Percentiles rank a stretch among this genome's conserved stretches.
Conservation (phyloP, 2,888 invertebrate genomes). For the Scaptomyza reducta region DNA sequence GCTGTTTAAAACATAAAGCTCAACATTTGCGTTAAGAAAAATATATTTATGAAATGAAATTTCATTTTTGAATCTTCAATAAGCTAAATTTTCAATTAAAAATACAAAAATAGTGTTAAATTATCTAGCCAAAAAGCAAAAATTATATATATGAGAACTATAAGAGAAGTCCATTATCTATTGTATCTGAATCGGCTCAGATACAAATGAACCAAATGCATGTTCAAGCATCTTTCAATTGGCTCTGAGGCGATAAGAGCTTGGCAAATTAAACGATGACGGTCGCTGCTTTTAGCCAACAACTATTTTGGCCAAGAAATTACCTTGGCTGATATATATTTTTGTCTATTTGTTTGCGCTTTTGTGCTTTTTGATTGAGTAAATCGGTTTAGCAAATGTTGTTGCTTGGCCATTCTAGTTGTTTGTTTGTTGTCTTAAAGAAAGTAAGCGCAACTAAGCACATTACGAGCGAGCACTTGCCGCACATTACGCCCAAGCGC, state of each 20-base stretch:
- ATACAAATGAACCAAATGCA: conserved; percentile 57
- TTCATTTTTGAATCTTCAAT: background rate
- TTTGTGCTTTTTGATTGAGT: conserved; percentile 52
- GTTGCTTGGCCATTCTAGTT: conserved; percentile 14
- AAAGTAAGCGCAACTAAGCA: conserved; percentile 77
- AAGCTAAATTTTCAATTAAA: background rate
- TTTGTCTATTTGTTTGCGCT: conserved; percentile 10
- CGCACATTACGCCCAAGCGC: conserved; percentile 71
- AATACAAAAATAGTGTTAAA: background rate
- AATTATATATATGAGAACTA: background rate
- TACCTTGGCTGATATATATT: conserved; percentile 53
- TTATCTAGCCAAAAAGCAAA: background rate
- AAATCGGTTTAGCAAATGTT: conserved; percentile 74
- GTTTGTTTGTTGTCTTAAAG: conserved; percentile 44
- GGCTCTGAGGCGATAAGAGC: conserved; percentile 42
- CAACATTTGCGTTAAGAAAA: too few relatives aligned
- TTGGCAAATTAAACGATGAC: conserved; percentile 65
- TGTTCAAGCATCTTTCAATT: conserved; percentile 54
- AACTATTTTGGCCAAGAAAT: conserved; percentile 32
- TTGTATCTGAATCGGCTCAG: conserved; percentile 19
- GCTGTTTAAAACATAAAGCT: too few relatives aligned
- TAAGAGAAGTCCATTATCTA: conserved; percentile 5
- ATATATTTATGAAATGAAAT: too few relatives aligned
- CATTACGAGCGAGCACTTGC: conserved; percentile 71
- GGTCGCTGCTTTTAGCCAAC: conserved; percentile 34